A percentile compares a stretch with the other conserved stretches of the same genome.
Evolutionary conservation across 2,113 vertebrate genomes (phyloP).

Genomic region (Campylomormyrus tamandua): DNA sequence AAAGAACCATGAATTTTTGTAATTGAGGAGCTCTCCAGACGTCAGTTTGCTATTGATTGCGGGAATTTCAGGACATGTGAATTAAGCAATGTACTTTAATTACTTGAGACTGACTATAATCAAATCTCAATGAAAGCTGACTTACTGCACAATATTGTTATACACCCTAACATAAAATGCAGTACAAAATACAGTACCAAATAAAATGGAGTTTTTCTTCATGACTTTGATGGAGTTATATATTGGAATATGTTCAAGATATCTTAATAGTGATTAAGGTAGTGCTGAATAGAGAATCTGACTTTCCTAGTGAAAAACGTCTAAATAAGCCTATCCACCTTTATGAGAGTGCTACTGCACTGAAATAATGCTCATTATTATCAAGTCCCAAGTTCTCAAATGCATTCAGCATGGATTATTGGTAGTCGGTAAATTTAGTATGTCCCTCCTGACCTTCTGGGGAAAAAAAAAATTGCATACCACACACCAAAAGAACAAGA

Average conservation of each 20-base stretch:
- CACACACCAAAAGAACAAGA: slow-evolving; percentile 56
- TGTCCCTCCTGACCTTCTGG: neutral
- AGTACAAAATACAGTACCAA: neutral
- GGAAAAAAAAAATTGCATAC: slow-evolving; percentile 40
- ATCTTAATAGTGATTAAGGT: slow-evolving; percentile 73
- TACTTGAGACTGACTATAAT: slow-evolving; percentile 1
- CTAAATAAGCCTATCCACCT: slow-evolving; percentile 59
- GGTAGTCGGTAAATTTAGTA: neutral
- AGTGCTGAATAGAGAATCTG: slow-evolving; percentile 62
- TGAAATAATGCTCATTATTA: slow-evolving; percentile 45
- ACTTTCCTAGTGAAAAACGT: slow-evolving; percentile 57
- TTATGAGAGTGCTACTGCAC: slow-evolving; percentile 51
- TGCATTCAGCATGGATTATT: neutral
- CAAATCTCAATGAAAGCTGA: neutral
- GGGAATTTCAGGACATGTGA: neutral
- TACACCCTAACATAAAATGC: neutral
- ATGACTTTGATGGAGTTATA: slow-evolving; percentile 67
- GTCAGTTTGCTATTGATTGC: neutral
- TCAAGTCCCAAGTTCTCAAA: neutral
- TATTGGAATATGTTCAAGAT: slow-evolving; percentile 59
- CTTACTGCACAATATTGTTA: slow-evolving; percentile 2
- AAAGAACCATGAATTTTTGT: neutral
- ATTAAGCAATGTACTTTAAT: neutral
- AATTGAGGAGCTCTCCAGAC: slow-evolving; percentile 7
- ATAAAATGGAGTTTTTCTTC: slow-evolving; percentile 26